A percentile compares a stretch with the other conserved stretches of the same genome.
phyloP scores from a whole-genome alignment of 2,113 vertebrate genomes.

The Odontophorus gujanensis region DNA sequence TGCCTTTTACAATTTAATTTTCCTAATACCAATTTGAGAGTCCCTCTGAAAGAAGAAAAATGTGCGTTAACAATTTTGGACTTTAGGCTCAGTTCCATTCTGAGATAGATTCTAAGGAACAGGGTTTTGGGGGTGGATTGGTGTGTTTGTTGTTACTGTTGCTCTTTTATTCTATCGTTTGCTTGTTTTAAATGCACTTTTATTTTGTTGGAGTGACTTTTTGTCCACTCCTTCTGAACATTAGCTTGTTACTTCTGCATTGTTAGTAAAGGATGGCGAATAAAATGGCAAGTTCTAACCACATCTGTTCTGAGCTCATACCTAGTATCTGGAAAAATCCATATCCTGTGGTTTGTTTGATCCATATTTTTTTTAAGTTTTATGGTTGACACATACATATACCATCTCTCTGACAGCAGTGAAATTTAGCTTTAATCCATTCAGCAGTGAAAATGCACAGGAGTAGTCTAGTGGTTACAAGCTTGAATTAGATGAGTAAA shows the following conservation, averaged over 20 bases:
- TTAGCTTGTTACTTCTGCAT: not conserved
- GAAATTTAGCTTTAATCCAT: not conserved
- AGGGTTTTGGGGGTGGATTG: fast-evolving
- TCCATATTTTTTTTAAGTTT: not conserved
- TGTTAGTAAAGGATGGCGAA: not conserved
- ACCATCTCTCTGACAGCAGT: not conserved
- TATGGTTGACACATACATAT: not conserved
- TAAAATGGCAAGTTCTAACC: not conserved
- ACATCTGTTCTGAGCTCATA: not conserved
- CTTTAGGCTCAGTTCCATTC: not conserved
- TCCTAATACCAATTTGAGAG: not conserved
- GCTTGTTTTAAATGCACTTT: not conserved
- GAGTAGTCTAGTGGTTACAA: not conserved
- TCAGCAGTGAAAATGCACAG: not conserved
- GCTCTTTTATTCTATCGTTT: not conserved
- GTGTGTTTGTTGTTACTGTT: not conserved
- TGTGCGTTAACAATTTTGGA: not conserved
- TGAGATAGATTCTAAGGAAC: not conserved
- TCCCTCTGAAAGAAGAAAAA: not conserved
- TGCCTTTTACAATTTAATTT: not conserved
- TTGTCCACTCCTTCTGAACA: not conserved
- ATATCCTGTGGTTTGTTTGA: not conserved
- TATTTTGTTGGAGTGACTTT: not conserved
- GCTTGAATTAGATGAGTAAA: not conserved
- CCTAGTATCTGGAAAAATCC: not conserved